Base-by-base conservation (phyloP, 2,888 invertebrate genomes). In the Serrognathus titanus region DNA sequence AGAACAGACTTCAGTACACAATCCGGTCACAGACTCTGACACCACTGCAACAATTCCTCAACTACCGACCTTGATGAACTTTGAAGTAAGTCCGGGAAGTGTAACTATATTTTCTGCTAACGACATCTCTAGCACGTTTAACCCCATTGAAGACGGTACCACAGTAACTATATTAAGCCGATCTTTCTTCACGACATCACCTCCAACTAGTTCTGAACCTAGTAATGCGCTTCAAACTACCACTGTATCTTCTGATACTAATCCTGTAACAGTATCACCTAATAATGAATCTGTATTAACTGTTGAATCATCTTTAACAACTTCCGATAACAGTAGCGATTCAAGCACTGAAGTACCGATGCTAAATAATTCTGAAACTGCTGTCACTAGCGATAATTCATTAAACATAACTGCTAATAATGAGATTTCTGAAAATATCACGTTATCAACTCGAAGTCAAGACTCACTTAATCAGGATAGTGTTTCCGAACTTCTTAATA, bases 161-260 rank as follows among this genome's bases (percentile, higher is more conserved):
- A 79, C 83, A 65, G 80, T 80, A 67, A 78, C 77, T 50, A 76
- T 83, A 69, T 76, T 80, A 64, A 80, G 82, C 64, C 77, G 80
- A 73, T 79, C 79, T 69, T 72, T 79, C 73, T 74, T 74, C 50
- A 60, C 57, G 2, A 47, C 47, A 4, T 46, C 53, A 16, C 48
- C 55, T 24, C 41, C 58, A 6, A 51, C 55, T 55, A 51, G 50
- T 48, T 57, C 61, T n/a, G 53, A 57, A 54, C 24, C 52, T 24
- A 56, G 37, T 43, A 46, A 40, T 12, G 48, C 53, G 36, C 20
- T 37, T 50, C 39, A 48, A 58, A 53, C 55, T 43, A 38, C 52
- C 31, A 37, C 37, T 16, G 41, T 51, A 38, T 49, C 55, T 37
- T 53, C 54, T 48, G 46, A 38, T 5, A 50, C 54, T 50, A 58